Percentiles rank a stretch among this genome's conserved stretches.
Conservation (phyloP, 1,140 invertebrate genomes). For the Rhyzopertha dominica region DNA sequence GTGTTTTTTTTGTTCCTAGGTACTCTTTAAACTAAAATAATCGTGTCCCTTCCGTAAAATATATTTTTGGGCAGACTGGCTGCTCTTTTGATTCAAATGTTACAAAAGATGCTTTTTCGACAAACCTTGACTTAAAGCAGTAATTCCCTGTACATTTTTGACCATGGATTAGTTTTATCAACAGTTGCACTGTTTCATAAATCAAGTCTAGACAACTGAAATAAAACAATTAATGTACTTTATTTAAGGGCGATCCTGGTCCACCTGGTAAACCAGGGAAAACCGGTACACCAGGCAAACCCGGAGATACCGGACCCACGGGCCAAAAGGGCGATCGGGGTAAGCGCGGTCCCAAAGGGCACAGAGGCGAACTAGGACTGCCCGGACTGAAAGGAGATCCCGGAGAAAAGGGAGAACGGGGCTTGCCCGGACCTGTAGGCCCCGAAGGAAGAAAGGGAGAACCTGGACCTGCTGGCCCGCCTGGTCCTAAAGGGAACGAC, state of each 20-base stretch:
- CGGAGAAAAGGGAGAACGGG: conserved; percentile 68
- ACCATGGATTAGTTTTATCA: no score
- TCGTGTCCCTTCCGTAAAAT: no score
- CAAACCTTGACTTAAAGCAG: no score
- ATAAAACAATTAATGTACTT: conserved; percentile 9
- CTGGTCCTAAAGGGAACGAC: conserved; percentile 55
- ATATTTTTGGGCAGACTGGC: no score
- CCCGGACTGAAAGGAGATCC: conserved; percentile 64
- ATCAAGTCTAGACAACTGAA: neutral
- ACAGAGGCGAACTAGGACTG: conserved; percentile 64
- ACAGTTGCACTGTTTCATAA: no score
- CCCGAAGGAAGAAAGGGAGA: conserved; percentile 62
- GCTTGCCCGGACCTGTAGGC: conserved; percentile 56
- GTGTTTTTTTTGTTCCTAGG: no score
- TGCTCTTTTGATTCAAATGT: no score
- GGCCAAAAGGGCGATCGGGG: conserved; percentile 68
- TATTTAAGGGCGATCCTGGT: conserved; percentile 64
- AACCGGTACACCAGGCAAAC: conserved; percentile 55
- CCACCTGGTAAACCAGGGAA: conserved; percentile 57
- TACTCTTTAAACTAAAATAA: no score
- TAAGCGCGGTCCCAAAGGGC: conserved; percentile 64
- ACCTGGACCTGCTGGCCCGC: conserved; percentile 48
- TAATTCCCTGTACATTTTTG: no score
- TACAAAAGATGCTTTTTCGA: no score
- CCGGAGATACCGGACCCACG: conserved; percentile 57